These are phyloP conservation scores for Cuculus canorus DNA, from an alignment of 2,797 vertebrate genomes.

Conservation along the genomic window DNA sequence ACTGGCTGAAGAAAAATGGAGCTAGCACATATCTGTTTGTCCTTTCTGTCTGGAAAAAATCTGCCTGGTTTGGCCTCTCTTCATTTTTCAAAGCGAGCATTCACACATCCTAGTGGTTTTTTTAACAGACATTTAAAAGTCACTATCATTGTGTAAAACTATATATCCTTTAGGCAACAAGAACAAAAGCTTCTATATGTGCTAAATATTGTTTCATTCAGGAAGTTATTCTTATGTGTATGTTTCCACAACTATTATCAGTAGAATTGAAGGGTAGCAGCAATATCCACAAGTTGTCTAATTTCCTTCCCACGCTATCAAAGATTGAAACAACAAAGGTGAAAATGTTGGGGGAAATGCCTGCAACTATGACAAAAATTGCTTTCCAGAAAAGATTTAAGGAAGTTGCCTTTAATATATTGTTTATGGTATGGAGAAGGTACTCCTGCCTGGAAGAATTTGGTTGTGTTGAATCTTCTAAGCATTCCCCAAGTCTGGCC, in stretches of 20 bases:
- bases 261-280: constrained; percentile 72
- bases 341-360: constrained; percentile 79
- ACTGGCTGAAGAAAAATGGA: constrained; percentile 29
- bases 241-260: constrained; percentile 88
- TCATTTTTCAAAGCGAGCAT: not conserved
- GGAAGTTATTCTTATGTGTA: constrained; percentile 89
- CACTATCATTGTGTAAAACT: not conserved
- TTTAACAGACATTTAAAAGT: not conserved
- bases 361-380: constrained; percentile 70
- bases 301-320: constrained; percentile 80
- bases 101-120: not conserved
- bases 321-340: constrained; percentile 83
- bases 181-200: constrained; percentile 68
- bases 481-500: not conserved
- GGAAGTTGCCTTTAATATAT: constrained; percentile 61
- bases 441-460: constrained; percentile 9
- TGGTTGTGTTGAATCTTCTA: constrained; percentile 13
- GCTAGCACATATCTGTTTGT: not conserved
- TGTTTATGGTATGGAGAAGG: constrained; percentile 6
- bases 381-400: constrained; percentile 61
- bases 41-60: not conserved
- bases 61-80: not conserved
- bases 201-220: constrained; percentile 84
- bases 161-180: not conserved
- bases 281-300: constrained; percentile 79